Conservation (phyloP, 2,113 vertebrate genomes). For the Thryonomys swinderianus region DNA sequence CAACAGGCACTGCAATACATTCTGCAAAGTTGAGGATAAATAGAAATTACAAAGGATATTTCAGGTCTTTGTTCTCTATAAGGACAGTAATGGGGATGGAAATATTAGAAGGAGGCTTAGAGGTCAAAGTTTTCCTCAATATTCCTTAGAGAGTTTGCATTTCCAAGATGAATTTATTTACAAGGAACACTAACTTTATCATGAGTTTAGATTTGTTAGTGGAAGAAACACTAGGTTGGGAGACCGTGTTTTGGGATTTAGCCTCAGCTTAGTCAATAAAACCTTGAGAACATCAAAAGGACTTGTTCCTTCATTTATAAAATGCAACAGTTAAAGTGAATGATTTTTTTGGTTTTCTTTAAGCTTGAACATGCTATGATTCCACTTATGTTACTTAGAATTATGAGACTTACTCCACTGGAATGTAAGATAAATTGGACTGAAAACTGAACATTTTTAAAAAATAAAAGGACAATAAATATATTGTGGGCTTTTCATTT, state of each 20-base stretch:
- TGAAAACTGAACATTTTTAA: conserved; percentile 70
- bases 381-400: conserved; percentile 48
- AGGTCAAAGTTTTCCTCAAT: not conserved
- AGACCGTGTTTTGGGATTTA: not conserved
- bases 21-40: not conserved
- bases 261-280: not conserved
- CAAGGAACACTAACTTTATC: not conserved
- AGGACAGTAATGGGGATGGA: not conserved
- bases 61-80: not conserved
- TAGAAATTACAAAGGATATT: not conserved
- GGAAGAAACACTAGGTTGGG: not conserved
- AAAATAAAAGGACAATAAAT: conserved; percentile 80
- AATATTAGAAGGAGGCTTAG: not conserved
- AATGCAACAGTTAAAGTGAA: not conserved
- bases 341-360: not conserved
- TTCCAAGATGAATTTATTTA: not conserved
- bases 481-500: conserved; percentile 82
- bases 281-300: conserved; percentile 6
- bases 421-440: conserved; percentile 80
- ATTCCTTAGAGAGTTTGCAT: not conserved
- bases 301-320: conserved; percentile 19
- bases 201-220: not conserved
- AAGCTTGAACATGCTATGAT: conserved; percentile 26
- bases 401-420: conserved; percentile 53
- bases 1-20: not conserved